A percentile compares a stretch with the other conserved stretches of the same genome.
Evolutionary conservation across 2,888 invertebrate genomes (phyloP).

Genomic region (Ochlodes sylvanus): DNA sequence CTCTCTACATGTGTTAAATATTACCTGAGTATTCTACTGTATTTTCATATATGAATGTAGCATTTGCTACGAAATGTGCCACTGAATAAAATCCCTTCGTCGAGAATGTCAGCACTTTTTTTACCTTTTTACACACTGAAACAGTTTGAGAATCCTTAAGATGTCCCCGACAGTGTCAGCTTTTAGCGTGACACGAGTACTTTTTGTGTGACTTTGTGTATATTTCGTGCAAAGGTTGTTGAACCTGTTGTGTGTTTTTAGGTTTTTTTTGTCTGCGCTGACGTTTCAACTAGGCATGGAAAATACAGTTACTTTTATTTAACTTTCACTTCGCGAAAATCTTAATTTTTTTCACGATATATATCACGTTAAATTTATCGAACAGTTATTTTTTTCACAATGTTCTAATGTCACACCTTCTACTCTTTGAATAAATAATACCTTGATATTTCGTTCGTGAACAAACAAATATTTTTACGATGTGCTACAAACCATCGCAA

Average conservation of each 20-base stretch:
- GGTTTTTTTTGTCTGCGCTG: conserved; percentile 11
- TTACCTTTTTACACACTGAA: conserved; percentile 37
- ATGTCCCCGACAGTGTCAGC: conserved; percentile 29
- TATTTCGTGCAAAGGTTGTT: conserved; percentile 25
- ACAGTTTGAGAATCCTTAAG: conserved; percentile 37
- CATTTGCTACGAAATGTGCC: conserved; percentile 25
- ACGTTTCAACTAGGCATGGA: background rate
- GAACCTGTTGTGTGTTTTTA: conserved; percentile 9
- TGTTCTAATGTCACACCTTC: no score
- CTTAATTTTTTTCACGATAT: no score
- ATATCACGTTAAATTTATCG: no score
- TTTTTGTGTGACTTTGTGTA: conserved; percentile 26
- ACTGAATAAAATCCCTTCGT: conserved; percentile 26
- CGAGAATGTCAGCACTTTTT: conserved; percentile 21
- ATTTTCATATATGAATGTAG: conserved; percentile 15
- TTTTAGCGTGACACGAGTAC: conserved; percentile 27
- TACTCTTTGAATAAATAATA: no score
- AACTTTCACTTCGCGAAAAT: no score
- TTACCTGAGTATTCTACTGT: background rate
- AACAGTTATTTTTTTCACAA: no score
- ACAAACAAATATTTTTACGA: no score
- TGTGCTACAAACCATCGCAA: no score
- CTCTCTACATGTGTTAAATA: background rate
- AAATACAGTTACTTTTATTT: no score
- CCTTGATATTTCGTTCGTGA: no score